These are phyloP conservation scores for Oscheius sp. DNA, from an alignment of 2,888 invertebrate genomes.

Conservation along the genomic window DNA sequence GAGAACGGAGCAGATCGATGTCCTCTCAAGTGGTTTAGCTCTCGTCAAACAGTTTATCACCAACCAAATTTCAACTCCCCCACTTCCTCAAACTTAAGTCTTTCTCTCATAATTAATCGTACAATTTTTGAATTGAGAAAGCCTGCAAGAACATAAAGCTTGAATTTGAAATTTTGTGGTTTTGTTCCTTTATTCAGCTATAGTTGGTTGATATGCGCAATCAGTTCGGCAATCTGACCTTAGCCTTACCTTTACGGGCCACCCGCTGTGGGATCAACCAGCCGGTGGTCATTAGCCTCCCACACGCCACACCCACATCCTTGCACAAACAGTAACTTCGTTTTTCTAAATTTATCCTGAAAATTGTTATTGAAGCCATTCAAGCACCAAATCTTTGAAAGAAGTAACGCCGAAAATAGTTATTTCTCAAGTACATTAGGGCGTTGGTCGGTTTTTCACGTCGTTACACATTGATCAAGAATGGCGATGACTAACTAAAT, in stretches of 20 bases:
- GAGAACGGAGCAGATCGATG: slow-evolving; percentile 17
- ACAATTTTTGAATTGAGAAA: background rate
- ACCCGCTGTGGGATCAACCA: slow-evolving; percentile 21
- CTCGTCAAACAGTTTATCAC: slow-evolving; percentile 21
- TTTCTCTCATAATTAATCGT: background rate
- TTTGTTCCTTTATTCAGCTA: background rate
- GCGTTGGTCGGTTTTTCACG: slow-evolving; percentile 6
- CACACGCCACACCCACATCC: slow-evolving; percentile 13
- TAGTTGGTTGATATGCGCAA: slow-evolving; percentile 27
- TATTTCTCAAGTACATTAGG: background rate
- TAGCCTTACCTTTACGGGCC: slow-evolving; percentile 26
- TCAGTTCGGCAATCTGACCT: slow-evolving; percentile 27
- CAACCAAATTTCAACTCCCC: background rate
- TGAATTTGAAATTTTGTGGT: too few relatives aligned
- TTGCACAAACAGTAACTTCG: background rate
- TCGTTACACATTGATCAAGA: slow-evolving; percentile 17
- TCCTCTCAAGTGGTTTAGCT: slow-evolving; percentile 23
- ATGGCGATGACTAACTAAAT: slow-evolving; percentile 20
- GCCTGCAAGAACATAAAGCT: background rate
- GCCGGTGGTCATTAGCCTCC: slow-evolving; percentile 19
- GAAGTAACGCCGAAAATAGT: background rate
- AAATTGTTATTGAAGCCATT: background rate
- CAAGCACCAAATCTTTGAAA: background rate
- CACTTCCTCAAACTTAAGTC: background rate
- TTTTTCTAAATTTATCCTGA: background rate